Base-by-base conservation (phyloP, 30 jellyfish, hydroid and myxozoan genomes). In the Pseudorhiza aurosa region DNA sequence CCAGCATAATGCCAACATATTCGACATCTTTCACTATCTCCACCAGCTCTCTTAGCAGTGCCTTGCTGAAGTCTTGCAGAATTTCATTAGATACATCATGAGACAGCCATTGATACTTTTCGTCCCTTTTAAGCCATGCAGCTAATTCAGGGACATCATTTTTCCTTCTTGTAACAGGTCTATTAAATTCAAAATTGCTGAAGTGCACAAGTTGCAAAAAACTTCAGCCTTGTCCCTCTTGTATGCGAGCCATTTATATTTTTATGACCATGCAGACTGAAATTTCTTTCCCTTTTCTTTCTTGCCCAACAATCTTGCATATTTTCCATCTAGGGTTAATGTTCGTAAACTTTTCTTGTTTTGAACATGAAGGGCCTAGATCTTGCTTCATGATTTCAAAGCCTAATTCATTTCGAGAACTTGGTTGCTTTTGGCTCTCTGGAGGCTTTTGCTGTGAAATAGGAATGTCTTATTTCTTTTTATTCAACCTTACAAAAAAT, bases 71-170 rank as follows among this genome's bases (percentile, higher is more conserved):
- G 88, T 56, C 88, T 57, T 75, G 88, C 22, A 75, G 88, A 56
- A 56, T 75, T 39, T 75, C 88, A 75, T 75, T 75, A 31, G 88
- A 75, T n/a, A n/a, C n/a, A n/a, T n/a, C n/a, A n/a, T n/a, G n/a
- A n/a, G n/a, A n/a, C 62, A 75, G 77, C 78, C 78, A 75, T 37
- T 75, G 53, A 57, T 75, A 75, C 78, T 29, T 57, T 40, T 51
- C 58, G 88, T 55, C 68, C 56, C 88, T 39, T 45, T 57, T 51
- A 26, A 56, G 88, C 88, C 88, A 51, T 27, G 75, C 88, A 28
- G 78, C 88, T 75, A 12, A 39, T 5, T 39, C 50, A 5, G 7
- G 7, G 10, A 5, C 50, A 39, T n/a, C n/a, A n/a, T n/a, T n/a
- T n/a, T n/a, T n/a, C n/a, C n/a, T n/a, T n/a, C n/a, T n/a, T n/a